These are phyloP conservation scores for Tiaroga cobitis DNA, from an alignment of 2,797 vertebrate species.

Conservation along the genomic window DNA sequence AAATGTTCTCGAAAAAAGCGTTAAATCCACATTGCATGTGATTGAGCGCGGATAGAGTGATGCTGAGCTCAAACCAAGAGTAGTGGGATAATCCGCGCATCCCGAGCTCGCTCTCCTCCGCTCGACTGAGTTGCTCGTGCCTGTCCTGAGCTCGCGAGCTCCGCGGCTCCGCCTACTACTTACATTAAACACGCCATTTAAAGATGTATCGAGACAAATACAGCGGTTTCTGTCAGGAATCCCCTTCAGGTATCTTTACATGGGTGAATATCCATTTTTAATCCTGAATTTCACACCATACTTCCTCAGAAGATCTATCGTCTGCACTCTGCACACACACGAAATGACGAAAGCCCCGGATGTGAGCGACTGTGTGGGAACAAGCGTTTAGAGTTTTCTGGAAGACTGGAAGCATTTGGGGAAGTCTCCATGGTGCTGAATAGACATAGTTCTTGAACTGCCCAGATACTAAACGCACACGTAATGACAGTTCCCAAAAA, in stretches of 20 bases:
- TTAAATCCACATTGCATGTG: constrained; percentile 20
- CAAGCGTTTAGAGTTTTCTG: neutral
- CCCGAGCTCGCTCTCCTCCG: constrained; percentile 80
- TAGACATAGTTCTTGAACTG: neutral
- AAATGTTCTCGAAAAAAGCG: neutral
- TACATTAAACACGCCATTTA: constrained; percentile 77
- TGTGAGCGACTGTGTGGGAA: neutral
- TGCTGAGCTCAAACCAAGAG: constrained; percentile 64
- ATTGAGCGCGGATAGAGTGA: constrained; percentile 59
- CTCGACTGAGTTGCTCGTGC: constrained; percentile 79
- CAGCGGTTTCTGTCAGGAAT: constrained; percentile 31
- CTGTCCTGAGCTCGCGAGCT: constrained; percentile 81
- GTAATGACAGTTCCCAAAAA: no score
- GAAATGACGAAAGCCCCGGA: neutral
- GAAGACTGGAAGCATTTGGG: neutral
- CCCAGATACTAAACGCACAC: neutral
- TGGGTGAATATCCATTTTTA: neutral
- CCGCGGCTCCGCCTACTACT: constrained; percentile 83
- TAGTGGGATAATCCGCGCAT: constrained; percentile 68
- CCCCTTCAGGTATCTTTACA: constrained; percentile 1
- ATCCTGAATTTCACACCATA: neutral
- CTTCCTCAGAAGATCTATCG: neutral
- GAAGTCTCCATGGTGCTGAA: constrained; percentile 66
- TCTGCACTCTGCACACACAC: neutral
- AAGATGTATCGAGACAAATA: constrained; percentile 53